phyloP scores from a whole-genome alignment of 1,140 invertebrate species.

The Ditylenchus dipsaci region DNA sequence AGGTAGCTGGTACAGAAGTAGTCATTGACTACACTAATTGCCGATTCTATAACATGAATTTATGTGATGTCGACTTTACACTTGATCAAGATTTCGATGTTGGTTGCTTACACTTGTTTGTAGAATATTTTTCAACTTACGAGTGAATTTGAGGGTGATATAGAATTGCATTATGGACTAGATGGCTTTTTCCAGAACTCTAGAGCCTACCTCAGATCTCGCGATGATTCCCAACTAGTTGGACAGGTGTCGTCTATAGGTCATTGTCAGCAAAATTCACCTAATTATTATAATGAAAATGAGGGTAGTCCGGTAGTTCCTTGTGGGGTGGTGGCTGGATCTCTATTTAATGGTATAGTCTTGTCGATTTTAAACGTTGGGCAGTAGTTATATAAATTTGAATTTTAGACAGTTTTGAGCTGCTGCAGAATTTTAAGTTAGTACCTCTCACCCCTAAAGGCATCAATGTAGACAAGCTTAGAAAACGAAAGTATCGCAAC shows the following conservation, averaged over 20 bases:
- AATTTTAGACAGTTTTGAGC: neutral
- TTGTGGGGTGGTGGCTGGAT: neutral
- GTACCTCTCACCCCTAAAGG: neutral
- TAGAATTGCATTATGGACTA: slow-evolving; percentile 93
- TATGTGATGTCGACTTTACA: neutral
- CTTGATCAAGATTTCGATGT: neutral
- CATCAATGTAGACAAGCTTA: slow-evolving; percentile 80
- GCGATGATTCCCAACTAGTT: slow-evolving; percentile 62
- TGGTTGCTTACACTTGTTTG: neutral
- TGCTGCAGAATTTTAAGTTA: neutral
- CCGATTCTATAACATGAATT: neutral
- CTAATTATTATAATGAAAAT: too few species aligned
- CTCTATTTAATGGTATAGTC: neutral
- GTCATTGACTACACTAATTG: neutral
- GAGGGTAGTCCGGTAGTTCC: too few species aligned
- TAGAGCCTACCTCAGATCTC: slow-evolving; percentile 90
- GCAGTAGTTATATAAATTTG: neutral
- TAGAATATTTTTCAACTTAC: neutral
- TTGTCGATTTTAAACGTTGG: neutral
- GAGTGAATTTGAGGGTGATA: slow-evolving; percentile 69
- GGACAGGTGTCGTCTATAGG: neutral
- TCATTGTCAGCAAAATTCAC: neutral
- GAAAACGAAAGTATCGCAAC: slow-evolving; percentile 61
- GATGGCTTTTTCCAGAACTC: slow-evolving; percentile 98
- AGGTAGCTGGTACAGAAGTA: neutral